Evolutionary conservation across 2,113 vertebrate genomes (phyloP), one percentile per base, ranked within the genome.

Genomic region (Sialia sialis): DNA sequence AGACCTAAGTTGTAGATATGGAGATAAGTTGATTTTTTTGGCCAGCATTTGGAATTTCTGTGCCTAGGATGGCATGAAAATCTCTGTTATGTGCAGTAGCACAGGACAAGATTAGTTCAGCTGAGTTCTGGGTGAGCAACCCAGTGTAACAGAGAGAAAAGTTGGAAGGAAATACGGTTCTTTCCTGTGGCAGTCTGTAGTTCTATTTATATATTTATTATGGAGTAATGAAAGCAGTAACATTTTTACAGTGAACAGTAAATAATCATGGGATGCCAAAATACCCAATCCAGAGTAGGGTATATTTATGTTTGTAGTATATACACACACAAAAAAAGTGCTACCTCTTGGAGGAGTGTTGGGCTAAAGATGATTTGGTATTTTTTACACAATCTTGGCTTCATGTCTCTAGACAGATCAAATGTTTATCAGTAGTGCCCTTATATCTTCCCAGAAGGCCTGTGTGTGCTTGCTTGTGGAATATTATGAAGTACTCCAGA

Each of bases 121-220:
- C 41, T 3, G 11, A 49, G 51, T 90, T 94, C 51, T 91, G 80
- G 59, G n/a, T 74, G 68, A 85, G 58, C 49, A 89, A 49, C 34
- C 36, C 48, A 27, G 10, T 85, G 70, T 76, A 85, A 75, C 2
- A 0, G 2, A 84, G 70, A 83, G 51, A 69, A 74, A 46, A 39
- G 58, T 27, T 77, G 55, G 79, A 91, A 87, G 84, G 56, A 95
- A 95, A 85, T 83, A 87, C 0, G 0, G 16, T 87, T 82, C 43
- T 87, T 93, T 55, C 55, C 75, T 58, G 62, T 95, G 78, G 59
- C 87, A 82, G 34, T 79, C 43, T 87, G 81, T 89, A 83, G 68
- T 93, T 91, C 87, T 91, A 59, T 90, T 90, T 94, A 69, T 91
- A 22, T 91, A 77, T 93, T 93, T 94, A 70, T 95, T 94, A 74